phyloP scores from a whole-genome alignment of 2,888 invertebrate genomes.

The Allacma fusca region DNA sequence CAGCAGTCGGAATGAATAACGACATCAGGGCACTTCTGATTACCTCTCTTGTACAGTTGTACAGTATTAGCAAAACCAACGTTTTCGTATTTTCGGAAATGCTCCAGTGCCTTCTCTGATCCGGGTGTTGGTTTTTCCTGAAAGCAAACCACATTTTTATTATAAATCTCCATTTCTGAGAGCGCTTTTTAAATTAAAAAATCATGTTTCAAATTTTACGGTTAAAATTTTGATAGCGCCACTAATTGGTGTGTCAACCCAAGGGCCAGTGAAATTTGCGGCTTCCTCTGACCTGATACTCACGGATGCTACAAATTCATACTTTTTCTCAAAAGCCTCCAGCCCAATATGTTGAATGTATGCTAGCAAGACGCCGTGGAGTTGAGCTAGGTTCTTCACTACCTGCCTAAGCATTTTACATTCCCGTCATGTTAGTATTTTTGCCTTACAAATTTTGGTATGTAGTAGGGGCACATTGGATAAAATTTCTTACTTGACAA shows the following conservation, averaged over 20 bases:
- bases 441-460: too few species aligned
- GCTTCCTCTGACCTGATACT: background rate
- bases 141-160: too few species aligned
- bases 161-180: too few species aligned
- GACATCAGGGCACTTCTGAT: background rate
- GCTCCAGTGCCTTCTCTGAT: background rate
- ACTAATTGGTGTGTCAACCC: background rate
- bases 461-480: too few species aligned
- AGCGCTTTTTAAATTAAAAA: too few species aligned
- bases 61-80: background rate
- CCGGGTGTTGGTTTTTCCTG: background rate
- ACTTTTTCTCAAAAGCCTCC: background rate
- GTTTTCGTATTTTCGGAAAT: background rate
- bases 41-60: background rate
- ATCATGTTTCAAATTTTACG: too few species aligned
- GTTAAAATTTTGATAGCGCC: background rate
- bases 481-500: background rate
- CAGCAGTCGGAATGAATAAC: background rate
- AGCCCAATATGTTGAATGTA: background rate
- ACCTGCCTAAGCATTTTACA: background rate
- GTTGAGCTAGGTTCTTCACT: background rate
- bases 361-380: constrained; percentile 1
- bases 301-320: background rate
- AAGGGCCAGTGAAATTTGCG: background rate
- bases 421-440: too few species aligned